These are phyloP conservation scores for Tenthredo distinguenda DNA, from an alignment of 2,888 invertebrate species.

Conservation along the genomic window DNA sequence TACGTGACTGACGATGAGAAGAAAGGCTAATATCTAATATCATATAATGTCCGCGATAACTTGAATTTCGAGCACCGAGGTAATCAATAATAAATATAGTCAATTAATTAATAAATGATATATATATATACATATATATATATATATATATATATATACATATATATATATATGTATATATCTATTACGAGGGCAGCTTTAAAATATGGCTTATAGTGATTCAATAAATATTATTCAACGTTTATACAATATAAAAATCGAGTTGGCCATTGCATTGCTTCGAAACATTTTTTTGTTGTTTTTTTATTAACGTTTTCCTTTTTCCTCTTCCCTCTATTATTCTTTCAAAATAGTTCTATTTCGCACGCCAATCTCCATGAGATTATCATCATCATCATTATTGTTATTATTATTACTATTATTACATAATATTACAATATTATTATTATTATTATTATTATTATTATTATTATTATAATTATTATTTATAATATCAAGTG, in stretches of 20 bases:
- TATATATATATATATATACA: background rate
- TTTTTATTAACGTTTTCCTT: background rate
- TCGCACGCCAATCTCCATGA: conserved; percentile 23
- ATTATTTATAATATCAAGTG: background rate
- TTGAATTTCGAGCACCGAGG: conserved; percentile 39
- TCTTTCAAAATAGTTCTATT: conserved; percentile 36
- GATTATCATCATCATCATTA: background rate
- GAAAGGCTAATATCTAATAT: background rate
- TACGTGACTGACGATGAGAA: background rate
- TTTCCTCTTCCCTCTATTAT: background rate
- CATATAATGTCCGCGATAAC: background rate
- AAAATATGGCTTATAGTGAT: conserved; percentile 18
- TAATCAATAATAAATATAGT: conserved; percentile 14
- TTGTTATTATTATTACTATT: background rate
- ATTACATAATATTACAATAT: background rate
- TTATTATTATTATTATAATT: conserved; percentile 12
- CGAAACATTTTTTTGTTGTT: background rate
- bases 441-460: background rate
- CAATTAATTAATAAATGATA: background rate
- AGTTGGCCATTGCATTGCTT: conserved; percentile 49
- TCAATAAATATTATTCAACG: conserved; percentile 35
- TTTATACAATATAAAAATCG: conserved; percentile 32
- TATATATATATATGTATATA: background rate
- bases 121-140: background rate
- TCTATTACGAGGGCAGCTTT: conserved; percentile 7